A percentile compares a stretch with the other conserved stretches of the same genome.
Conservation (phyloP, 2,113 vertebrate genomes). For the Thermophis baileyi region DNA sequence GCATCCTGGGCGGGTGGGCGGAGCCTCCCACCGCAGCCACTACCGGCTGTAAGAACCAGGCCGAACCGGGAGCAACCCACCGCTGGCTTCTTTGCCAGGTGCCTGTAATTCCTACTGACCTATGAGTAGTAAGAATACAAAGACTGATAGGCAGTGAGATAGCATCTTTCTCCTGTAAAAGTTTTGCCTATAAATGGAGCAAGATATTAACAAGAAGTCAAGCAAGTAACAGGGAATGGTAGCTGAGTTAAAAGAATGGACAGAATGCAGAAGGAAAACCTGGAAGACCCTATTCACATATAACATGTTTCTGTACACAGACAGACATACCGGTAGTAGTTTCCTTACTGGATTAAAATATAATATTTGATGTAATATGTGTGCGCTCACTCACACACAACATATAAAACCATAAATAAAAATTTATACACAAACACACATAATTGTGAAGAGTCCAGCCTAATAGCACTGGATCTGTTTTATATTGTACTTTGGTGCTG, state of each 20-base stretch:
- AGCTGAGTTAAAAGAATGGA: background rate
- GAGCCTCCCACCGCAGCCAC: too few species aligned
- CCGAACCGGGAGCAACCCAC: too few species aligned
- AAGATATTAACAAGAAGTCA: background rate
- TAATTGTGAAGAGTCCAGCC: background rate
- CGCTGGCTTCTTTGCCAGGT: background rate
- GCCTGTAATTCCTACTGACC: background rate
- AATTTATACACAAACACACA: background rate
- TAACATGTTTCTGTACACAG: background rate
- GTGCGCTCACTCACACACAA: background rate
- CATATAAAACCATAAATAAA: background rate
- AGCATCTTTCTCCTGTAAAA: background rate
- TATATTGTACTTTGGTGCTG: background rate
- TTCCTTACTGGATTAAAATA: background rate
- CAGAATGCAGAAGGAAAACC: background rate
- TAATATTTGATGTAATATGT: background rate
- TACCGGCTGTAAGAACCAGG: too few species aligned
- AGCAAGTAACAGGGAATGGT: background rate
- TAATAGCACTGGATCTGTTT: background rate
- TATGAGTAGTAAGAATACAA: background rate
- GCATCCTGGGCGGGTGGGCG: too few species aligned
- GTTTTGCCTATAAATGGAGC: background rate
- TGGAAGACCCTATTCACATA: background rate
- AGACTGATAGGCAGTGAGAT: background rate
- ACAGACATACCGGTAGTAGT: background rate